Conservation (phyloP, 2,888 invertebrate genomes). For the Archips xylosteana region DNA sequence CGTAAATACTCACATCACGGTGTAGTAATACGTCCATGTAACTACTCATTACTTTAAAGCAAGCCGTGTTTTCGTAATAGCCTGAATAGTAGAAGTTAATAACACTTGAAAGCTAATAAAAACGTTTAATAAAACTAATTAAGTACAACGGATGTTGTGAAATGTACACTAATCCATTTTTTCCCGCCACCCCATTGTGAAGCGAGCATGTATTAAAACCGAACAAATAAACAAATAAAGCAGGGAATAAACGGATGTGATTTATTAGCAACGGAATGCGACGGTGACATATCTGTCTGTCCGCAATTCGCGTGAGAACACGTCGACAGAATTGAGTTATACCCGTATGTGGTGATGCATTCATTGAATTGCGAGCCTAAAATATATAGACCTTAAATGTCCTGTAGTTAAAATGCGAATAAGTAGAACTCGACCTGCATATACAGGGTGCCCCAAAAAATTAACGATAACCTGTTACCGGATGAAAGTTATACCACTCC, state of each 20-base stretch:
- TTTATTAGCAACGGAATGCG: constrained; percentile 30
- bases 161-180: background rate
- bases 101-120: too few relatives aligned
- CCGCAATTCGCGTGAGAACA: constrained; percentile 18
- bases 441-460: too few relatives aligned
- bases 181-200: background rate
- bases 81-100: too few relatives aligned
- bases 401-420: background rate
- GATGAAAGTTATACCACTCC: too few relatives aligned
- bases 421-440: background rate
- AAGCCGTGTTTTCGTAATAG: too few relatives aligned
- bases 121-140: too few relatives aligned
- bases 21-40: too few relatives aligned
- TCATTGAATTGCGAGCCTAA: constrained; percentile 1
- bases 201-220: background rate
- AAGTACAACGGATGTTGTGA: background rate
- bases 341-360: background rate
- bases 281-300: constrained; percentile 23
- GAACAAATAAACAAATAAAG: constrained; percentile 20
- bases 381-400: background rate
- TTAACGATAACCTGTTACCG: too few relatives aligned
- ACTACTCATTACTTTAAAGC: too few relatives aligned
- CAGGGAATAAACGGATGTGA: constrained; percentile 25
- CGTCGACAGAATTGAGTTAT: constrained; percentile 32
- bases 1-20: too few relatives aligned